Base-by-base conservation (phyloP, 1,140 invertebrate species). In the Pollicipes pollicipes region DNA sequence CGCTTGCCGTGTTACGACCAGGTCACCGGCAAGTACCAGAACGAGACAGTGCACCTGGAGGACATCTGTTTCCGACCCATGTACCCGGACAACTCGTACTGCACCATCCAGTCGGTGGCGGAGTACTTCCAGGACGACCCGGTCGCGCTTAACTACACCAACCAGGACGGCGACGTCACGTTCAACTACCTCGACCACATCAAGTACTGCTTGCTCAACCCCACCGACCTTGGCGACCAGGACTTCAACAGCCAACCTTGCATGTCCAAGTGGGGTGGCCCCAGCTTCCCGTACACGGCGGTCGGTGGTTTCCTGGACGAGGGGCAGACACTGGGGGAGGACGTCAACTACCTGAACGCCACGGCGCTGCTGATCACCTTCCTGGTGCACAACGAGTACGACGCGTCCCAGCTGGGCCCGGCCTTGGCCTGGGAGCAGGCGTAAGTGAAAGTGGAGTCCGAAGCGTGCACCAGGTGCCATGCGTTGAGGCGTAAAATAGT, bases 41-140 rank as follows among this genome's bases (percentile, higher is more conserved):
- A 80, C 27, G 82, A 83, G 66, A 84, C 82, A 45, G 79, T 87
- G 16, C 83, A 80, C 0, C 81, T 97, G 35, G 83, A 88, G 72
- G 87, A 97, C 75, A 90, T 98, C 70, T 98, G 95, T 80, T 95
- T 88, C 80, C 86, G 90, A n/a, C 95, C 95, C 0, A 79, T 97
- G 68, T 81, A 83, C 8, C 75, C 83, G 28, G 84, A 85, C 3
- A 80, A 88, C 26, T 76, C 82, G 0, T 79, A 89, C 75, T 99
- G 96, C 80, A 85, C 88, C 6, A 84, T 98, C n/a, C 88, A 92
- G 82, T 94, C 90, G 73, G 81, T 93, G 66, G 88, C 92, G 83
- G 92, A 94, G 30, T 98, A 94, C 81, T 98, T 87, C 79, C 86
- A 93, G 78, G 88, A 93, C 76, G 81, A 85, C 77, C 70, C 83